Evolutionary conservation across 2,797 vertebrate species (phyloP).

Genomic region (Rachycentron canadum): DNA sequence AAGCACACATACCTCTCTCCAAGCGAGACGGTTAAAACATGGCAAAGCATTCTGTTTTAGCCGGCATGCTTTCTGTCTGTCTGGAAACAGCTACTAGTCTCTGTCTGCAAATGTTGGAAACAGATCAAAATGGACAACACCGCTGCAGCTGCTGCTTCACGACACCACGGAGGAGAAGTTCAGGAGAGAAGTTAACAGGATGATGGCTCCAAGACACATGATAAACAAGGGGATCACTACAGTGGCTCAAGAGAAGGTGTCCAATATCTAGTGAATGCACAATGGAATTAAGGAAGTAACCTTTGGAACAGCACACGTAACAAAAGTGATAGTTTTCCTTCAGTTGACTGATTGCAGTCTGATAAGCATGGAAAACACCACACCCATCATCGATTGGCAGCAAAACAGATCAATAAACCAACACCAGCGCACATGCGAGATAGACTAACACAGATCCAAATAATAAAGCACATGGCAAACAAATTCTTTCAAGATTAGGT

Average conservation of each 20-base stretch:
- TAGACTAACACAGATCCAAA: conserved; percentile 68
- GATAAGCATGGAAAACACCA: conserved; percentile 87
- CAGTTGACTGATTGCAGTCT: conserved; percentile 87
- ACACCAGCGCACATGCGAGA: conserved; percentile 66
- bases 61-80: conserved; percentile 39
- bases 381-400: conserved; percentile 85
- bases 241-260: conserved; percentile 60
- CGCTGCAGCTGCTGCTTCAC: conserved; percentile 48
- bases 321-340: conserved; percentile 85
- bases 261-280: conserved; percentile 73
- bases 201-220: conserved; percentile 57
- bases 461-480: conserved; percentile 54
- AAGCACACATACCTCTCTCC: conserved; percentile 36
- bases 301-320: conserved; percentile 82
- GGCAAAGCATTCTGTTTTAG: conserved; percentile 65
- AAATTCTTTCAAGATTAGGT: conserved; percentile 45
- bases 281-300: conserved; percentile 80
- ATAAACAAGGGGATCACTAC: conserved; percentile 71
- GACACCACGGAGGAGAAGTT: conserved; percentile 45
- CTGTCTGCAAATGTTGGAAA: conserved; percentile 68
- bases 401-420: conserved; percentile 87
- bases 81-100: conserved; percentile 38
- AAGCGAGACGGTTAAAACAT: conserved; percentile 57
- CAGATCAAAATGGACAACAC: conserved; percentile 62
- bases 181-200: conserved; percentile 62